Evolutionary conservation across 1,140 invertebrate species (phyloP).

Genomic region (Cydia fagiglandana): DNA sequence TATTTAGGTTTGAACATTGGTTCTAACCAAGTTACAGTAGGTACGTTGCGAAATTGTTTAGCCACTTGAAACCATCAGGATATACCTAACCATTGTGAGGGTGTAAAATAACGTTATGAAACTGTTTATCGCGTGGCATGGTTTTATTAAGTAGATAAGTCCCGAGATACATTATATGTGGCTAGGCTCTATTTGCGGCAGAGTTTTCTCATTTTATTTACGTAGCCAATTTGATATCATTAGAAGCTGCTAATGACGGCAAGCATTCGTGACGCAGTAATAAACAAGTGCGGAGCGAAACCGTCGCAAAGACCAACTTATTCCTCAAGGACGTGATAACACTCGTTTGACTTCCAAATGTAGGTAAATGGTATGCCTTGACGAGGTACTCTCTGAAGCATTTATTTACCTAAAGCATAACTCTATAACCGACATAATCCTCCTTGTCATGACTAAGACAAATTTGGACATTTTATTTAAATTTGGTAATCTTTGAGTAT

Average conservation of each 20-base stretch:
- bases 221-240: constrained; percentile 36
- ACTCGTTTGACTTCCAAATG: not conserved
- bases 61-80: too few species aligned
- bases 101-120: too few species aligned
- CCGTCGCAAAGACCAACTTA: constrained; percentile 25
- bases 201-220: constrained; percentile 13
- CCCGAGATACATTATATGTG: not conserved
- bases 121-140: too few species aligned
- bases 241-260: constrained; percentile 35
- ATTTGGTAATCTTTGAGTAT: too few species aligned
- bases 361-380: not conserved
- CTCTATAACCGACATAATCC: too few species aligned
- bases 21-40: too few species aligned
- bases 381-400: not conserved
- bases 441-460: too few species aligned
- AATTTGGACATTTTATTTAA: too few species aligned
- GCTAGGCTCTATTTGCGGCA: not conserved
- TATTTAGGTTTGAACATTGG: too few species aligned
- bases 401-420: not conserved
- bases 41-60: too few species aligned
- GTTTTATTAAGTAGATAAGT: too few species aligned
- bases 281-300: not conserved
- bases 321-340: constrained; percentile 32
- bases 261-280: constrained; percentile 15
- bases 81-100: too few species aligned